phyloP scores from a whole-genome alignment of 2,888 invertebrate species.

The Psylliodes chrysocephalus region DNA sequence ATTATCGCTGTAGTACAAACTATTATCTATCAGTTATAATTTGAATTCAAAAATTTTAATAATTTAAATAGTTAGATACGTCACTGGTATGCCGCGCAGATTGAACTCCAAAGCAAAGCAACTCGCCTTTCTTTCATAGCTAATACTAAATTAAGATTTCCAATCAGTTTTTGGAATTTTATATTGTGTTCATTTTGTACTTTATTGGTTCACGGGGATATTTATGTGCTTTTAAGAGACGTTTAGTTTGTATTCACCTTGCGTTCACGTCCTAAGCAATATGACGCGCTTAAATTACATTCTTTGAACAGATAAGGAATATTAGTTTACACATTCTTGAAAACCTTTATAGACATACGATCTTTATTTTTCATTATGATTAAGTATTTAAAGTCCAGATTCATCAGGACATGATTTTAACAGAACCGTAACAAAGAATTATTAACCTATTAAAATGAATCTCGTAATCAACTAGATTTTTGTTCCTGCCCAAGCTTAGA shows the following conservation, averaged over 20 bases:
- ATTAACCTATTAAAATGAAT: no score
- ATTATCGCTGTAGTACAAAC: no score
- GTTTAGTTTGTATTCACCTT: slow-evolving; percentile 35
- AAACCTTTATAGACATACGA: slow-evolving; percentile 29
- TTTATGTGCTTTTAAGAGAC: slow-evolving; percentile 44
- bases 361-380: slow-evolving; percentile 29
- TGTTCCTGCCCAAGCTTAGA: no score
- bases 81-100: slow-evolving; percentile 34
- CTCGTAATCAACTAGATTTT: no score
- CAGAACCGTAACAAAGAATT: not conserved
- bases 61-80: no score
- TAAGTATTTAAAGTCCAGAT: slow-evolving; percentile 21
- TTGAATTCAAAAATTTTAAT: no score
- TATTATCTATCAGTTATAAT: no score
- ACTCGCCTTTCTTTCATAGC: slow-evolving; percentile 43
- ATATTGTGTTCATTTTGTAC: slow-evolving; percentile 49
- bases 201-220: slow-evolving; percentile 47
- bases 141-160: slow-evolving; percentile 54
- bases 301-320: slow-evolving; percentile 33
- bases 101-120: slow-evolving; percentile 40
- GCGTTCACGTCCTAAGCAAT: slow-evolving; percentile 28
- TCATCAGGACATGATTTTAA: not conserved
- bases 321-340: slow-evolving; percentile 38
- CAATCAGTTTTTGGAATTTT: slow-evolving; percentile 53
- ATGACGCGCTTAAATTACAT: slow-evolving; percentile 33